Conservation (phyloP, 2,797 vertebrate genomes). For the Phataginus tricuspis region DNA sequence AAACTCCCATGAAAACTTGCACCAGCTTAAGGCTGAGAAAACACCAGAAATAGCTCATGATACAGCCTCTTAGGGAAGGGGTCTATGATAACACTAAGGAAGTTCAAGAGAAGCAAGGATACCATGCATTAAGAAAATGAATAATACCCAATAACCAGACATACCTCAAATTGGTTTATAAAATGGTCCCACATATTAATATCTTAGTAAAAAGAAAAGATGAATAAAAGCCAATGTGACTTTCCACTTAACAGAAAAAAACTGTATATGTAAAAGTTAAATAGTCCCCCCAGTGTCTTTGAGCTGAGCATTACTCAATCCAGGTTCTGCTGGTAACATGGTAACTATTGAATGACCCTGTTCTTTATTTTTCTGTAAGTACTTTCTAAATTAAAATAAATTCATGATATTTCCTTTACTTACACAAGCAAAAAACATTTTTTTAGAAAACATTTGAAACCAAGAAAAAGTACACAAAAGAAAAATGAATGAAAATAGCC, state of each 20-base stretch:
- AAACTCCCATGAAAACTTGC: not conserved
- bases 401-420: not conserved
- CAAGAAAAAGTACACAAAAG: not conserved
- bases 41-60: not conserved
- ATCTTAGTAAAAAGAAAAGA: not conserved
- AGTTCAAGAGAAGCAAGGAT: not conserved
- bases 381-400: not conserved
- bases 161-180: not conserved
- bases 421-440: not conserved
- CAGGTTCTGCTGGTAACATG: not conserved
- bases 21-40: not conserved
- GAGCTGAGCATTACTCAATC: not conserved
- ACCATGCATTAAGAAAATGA: not conserved
- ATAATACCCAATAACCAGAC: not conserved
- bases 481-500: constrained; percentile 29
- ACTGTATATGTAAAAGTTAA: not conserved
- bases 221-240: not conserved
- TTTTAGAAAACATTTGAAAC: not conserved
- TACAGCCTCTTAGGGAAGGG: not conserved
- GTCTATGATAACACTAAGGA: not conserved
- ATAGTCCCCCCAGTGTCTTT: not conserved
- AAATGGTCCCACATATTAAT: not conserved
- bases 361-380: not conserved
- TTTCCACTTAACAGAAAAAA: not conserved
- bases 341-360: not conserved